Conservation (phyloP, 2,113 vertebrate genomes). For the Boulengeromyrus knoepffleri region DNA sequence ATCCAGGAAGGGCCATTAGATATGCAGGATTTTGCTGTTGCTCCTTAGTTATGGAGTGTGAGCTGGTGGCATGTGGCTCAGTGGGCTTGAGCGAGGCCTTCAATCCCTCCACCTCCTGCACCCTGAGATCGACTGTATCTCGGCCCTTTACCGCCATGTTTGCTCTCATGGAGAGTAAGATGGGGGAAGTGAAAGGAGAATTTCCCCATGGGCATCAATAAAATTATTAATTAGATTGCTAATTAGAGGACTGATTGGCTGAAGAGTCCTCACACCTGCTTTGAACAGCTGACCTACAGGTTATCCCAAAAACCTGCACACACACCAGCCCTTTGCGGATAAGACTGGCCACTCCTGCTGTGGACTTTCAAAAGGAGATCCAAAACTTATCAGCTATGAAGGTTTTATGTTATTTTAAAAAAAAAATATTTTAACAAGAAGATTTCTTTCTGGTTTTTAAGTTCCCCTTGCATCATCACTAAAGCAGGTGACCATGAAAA, state of each 20-base stretch:
- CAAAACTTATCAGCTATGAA: background rate
- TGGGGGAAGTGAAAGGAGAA: background rate
- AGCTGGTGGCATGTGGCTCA: background rate
- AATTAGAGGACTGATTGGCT: background rate
- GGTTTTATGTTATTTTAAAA: background rate
- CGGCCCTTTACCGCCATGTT: background rate
- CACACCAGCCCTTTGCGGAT: background rate
- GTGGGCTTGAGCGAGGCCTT: background rate
- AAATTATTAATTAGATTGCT: background rate
- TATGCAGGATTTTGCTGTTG: background rate
- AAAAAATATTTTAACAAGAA: background rate
- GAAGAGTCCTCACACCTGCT: background rate
- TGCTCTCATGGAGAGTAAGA: background rate
- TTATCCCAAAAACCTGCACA: background rate
- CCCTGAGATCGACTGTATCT: no score
- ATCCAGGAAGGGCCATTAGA: background rate
- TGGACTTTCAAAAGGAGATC: background rate
- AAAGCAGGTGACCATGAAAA: background rate
- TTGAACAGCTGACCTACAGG: background rate
- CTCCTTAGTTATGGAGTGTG: no score
- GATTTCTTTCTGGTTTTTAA: background rate
- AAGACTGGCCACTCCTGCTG: background rate
- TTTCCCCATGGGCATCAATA: background rate
- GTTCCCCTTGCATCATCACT: background rate
- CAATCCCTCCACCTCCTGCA: no score